phyloP scores from a whole-genome alignment of 2,113 vertebrate genomes.

The Lathamus discolor region DNA sequence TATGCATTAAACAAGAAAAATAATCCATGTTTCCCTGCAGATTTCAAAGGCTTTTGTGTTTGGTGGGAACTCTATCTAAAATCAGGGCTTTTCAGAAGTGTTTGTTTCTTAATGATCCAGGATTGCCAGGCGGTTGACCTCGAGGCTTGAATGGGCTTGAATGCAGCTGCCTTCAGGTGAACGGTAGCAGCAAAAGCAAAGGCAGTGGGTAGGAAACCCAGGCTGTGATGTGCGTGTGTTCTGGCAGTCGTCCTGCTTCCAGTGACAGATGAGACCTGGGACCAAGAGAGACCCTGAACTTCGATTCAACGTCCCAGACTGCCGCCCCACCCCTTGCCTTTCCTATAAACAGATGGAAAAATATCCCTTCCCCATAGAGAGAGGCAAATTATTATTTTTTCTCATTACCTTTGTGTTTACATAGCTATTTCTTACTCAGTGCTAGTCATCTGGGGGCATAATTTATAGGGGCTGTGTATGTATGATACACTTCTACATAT shows the following conservation, averaged over 20 bases:
- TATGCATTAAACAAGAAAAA: background rate
- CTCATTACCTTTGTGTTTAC: slow-evolving; percentile 49
- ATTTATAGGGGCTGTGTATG: background rate
- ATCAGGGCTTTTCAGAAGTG: background rate
- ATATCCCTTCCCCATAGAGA: slow-evolving; percentile 1
- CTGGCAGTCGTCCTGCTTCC: background rate
- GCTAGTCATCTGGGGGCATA: background rate
- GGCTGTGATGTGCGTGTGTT: background rate
- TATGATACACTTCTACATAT: background rate
- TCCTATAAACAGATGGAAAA: slow-evolving; percentile 24
- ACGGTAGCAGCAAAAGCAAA: background rate
- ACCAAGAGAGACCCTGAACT: slow-evolving; percentile 30
- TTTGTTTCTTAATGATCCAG: background rate
- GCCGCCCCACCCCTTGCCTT: background rate
- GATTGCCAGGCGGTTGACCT: background rate
- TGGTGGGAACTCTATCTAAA: slow-evolving; percentile 49
- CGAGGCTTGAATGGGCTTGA: background rate
- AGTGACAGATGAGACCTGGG: slow-evolving; percentile 45
- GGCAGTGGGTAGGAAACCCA: background rate
- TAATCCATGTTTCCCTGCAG: background rate
- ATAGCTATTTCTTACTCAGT: slow-evolving; percentile 50
- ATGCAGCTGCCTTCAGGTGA: background rate
- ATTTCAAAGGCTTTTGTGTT: slow-evolving; percentile 51
- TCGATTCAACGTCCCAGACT: background rate
- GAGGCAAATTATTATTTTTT: slow-evolving; percentile 37